Conservation (phyloP, 2,888 invertebrate genomes). For the Crepidodera aurea region DNA sequence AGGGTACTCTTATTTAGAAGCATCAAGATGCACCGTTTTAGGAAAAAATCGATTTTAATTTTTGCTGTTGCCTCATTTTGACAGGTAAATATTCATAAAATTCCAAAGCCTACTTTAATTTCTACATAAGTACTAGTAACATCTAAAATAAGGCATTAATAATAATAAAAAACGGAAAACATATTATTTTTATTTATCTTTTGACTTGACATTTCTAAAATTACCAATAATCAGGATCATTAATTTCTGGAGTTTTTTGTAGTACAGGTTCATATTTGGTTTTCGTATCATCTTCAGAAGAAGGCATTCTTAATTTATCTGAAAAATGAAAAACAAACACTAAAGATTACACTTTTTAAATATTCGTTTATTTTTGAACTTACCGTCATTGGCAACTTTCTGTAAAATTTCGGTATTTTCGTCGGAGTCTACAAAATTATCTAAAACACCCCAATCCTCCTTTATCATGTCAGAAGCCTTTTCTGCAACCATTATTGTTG, state of each 20-base stretch:
- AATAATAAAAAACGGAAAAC: not conserved
- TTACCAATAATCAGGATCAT: constrained; percentile 43
- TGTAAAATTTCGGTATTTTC: constrained; percentile 29
- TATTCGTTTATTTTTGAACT: not conserved
- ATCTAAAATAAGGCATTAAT: no score
- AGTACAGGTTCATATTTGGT: constrained; percentile 11
- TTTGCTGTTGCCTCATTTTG: no score
- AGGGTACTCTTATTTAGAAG: no score
- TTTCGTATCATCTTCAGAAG: not conserved
- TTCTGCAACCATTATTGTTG: constrained; percentile 85
- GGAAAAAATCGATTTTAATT: no score
- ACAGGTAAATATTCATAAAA: no score
- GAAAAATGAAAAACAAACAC: constrained; percentile 7
- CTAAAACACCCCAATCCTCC: constrained; percentile 67
- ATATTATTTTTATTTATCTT: not conserved
- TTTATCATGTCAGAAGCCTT: constrained; percentile 85
- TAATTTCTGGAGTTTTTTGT: constrained; percentile 25
- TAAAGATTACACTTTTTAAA: not conserved
- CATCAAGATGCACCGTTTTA: no score
- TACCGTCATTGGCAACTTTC: constrained; percentile 18
- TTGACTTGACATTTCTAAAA: not conserved
- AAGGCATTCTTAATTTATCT: constrained; percentile 6
- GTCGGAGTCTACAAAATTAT: constrained; percentile 31
- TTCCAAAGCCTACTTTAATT: no score
- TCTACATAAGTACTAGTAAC: no score